Conservation (phyloP, 37 sponge, comb jelly and placozoan species). For the Mnemiopsis leidyi region DNA sequence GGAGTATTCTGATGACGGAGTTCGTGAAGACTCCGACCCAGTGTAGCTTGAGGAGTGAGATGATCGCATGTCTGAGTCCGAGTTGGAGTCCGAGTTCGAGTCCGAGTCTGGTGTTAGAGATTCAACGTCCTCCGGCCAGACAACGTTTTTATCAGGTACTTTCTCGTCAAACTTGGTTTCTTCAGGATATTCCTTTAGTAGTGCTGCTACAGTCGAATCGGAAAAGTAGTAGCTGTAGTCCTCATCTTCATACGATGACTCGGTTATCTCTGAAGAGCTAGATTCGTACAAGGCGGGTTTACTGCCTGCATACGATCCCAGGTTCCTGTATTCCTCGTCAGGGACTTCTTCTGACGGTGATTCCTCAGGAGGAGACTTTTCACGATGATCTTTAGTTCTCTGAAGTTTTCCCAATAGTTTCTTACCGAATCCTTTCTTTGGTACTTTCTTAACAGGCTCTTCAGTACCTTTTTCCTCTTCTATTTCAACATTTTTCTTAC, state of each 20-base stretch:
- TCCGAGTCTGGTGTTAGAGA: neutral
- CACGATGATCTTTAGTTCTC: neutral
- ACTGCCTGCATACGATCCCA: conserved; percentile 9
- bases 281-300: neutral
- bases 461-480: neutral
- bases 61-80: neutral
- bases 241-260: neutral
- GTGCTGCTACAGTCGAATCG: neutral
- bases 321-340: neutral
- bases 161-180: neutral
- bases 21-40: neutral
- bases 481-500: neutral
- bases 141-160: neutral
- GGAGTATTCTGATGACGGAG: neutral
- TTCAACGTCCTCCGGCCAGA: neutral
- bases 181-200: neutral
- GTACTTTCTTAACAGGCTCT: neutral
- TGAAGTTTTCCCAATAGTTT: neutral
- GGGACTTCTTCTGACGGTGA: neutral
- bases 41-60: neutral
- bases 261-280: neutral
- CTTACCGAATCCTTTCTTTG: conserved; percentile 8
- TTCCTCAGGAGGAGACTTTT: neutral
- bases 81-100: neutral
- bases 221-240: conserved; percentile 26